Base-by-base conservation (phyloP, 2,113 vertebrate genomes). In the Tenrec ecaudatus region DNA sequence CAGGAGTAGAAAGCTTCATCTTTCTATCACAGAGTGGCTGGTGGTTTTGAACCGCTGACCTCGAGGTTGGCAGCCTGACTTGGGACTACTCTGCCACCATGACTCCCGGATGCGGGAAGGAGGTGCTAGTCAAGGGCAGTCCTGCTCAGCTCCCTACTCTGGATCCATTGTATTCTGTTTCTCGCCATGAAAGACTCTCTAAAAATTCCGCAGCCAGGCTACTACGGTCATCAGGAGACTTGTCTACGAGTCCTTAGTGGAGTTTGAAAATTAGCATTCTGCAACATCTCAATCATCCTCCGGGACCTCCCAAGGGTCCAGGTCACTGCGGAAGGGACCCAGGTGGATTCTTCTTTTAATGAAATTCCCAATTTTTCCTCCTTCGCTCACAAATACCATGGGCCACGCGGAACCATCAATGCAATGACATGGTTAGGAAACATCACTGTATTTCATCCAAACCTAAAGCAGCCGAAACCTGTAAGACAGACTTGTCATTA, bases 381-480 rank as follows among this genome's bases (percentile, higher is more conserved):
- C 22, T 84, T 60, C 31, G 86, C 57, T 38, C 11, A 14, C 47
- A 53, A 53, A 53, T 53, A 53, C 47, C 47, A 53, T 10, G 16
- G 8, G 27, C 25, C 16, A 71, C 47, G 38, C 14, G 25, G 60
- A 20, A 10, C 47, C 47, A 53, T 53, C 57, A 69, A 12, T 81
- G 68, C 38, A 53, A 53, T 9, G n/a, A 1, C 47, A 0, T 19
- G 23, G 20, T n/a, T 82, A 82, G 38, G 3, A 58, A 66, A 33
- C 66, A 73, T 86, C 64, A n/a, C 64, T 36, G 68, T 73, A 88
- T 78, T 93, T 81, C 78, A 86, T 83, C 85, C 57, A 77, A 92
- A 79, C 12, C 47, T 53, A 53, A 53, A 53, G 12, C 47, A 10
- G 47, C 80, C 15, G 82, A 60, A 66, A 11, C 5, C 53, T 29